Conservation (phyloP, 23 tunicate species). For the Corella eumyota region DNA sequence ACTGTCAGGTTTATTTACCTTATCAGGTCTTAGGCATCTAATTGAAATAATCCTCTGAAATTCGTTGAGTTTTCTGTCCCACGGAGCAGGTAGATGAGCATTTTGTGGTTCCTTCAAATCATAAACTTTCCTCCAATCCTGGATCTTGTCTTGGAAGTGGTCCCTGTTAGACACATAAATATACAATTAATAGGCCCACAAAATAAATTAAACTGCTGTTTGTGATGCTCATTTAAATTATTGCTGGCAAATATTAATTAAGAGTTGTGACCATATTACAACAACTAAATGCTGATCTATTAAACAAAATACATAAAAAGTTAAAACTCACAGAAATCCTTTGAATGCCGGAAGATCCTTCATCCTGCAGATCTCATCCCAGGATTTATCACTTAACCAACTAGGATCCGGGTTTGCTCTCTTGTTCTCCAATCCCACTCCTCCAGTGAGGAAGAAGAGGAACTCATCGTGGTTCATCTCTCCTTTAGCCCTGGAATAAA, state of each 20-base stretch:
- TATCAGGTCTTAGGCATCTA: conserved; percentile 93
- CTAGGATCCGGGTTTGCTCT: conserved; percentile 79
- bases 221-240: no score
- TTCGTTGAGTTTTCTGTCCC: conserved; percentile 82
- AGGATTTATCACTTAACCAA: conserved; percentile 92
- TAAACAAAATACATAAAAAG: not conserved
- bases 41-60: conserved; percentile 84
- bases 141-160: conserved; percentile 69
- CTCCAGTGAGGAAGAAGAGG: conserved; percentile 97
- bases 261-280: no score
- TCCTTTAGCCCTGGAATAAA: conserved; percentile 51
- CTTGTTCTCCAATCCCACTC: conserved; percentile 94
- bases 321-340: conserved; percentile 64
- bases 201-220: no score
- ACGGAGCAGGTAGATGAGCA: conserved; percentile 82
- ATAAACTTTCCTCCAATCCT: conserved; percentile 90
- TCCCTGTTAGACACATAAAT: conserved; percentile 48
- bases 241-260: no score
- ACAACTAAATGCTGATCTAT: not conserved
- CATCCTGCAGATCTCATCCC: conserved; percentile 99
- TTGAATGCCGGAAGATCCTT: conserved; percentile 67
- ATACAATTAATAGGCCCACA: no score
- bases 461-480: conserved; percentile 80
- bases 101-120: conserved; percentile 84
- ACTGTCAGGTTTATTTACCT: conserved; percentile 53